Evolutionary conservation across 2,888 invertebrate genomes (phyloP).

Genomic region (Synergus japonicus): DNA sequence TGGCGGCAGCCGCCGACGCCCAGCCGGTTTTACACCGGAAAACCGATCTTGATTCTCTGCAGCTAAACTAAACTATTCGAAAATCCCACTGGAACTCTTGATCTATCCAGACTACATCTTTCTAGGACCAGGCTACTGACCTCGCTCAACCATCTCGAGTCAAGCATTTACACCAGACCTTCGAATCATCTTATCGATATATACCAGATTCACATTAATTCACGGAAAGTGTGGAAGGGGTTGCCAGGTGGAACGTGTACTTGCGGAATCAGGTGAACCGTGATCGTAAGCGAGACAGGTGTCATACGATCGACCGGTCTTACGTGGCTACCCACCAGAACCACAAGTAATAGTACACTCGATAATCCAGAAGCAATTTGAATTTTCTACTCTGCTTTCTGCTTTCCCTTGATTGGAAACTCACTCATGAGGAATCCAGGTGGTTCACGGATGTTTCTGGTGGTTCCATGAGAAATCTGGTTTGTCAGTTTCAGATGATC

Average conservation of each 20-base stretch:
- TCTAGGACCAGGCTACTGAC: conserved; percentile 35
- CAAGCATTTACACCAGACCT: background rate
- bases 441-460: background rate
- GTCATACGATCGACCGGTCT: conserved; percentile 57
- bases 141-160: conserved; percentile 23
- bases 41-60: conserved; percentile 55
- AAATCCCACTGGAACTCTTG: conserved; percentile 25
- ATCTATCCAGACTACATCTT: conserved; percentile 14
- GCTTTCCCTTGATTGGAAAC: conserved; percentile 1
- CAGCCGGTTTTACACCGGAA: conserved; percentile 72
- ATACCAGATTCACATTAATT: background rate
- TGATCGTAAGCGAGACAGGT: conserved; percentile 42
- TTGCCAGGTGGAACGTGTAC: conserved; percentile 5
- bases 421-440: background rate
- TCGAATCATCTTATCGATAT: background rate
- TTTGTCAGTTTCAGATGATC: no score
- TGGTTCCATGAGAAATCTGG: background rate
- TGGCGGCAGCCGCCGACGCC: conserved; percentile 72
- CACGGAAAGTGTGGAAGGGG: background rate
- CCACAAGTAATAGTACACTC: conserved; percentile 50
- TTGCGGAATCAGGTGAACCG: conserved; percentile 33
- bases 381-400: background rate
- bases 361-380: background rate
- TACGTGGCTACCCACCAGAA: conserved; percentile 51
- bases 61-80: conserved; percentile 32